These are phyloP conservation scores for Spilogale gracilis DNA, from an alignment of 2,113 vertebrate species.

Conservation along the genomic window DNA sequence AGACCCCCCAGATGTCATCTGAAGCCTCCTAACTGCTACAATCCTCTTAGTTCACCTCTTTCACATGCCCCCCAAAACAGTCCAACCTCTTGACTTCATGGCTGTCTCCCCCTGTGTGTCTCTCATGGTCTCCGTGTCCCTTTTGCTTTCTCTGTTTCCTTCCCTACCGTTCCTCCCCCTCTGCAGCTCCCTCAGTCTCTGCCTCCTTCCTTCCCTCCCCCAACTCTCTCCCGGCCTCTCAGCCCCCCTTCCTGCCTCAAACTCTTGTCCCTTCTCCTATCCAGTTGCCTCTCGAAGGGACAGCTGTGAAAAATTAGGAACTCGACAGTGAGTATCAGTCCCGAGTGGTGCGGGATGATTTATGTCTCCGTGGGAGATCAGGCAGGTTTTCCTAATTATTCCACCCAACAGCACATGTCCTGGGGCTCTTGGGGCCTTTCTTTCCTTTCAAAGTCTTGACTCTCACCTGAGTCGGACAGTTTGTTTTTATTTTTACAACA, in stretches of 20 bases:
- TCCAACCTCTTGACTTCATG: rapidly evolving
- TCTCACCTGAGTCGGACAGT: constrained; percentile 70
- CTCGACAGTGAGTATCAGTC: constrained; percentile 67
- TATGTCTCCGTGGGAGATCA: constrained; percentile 72
- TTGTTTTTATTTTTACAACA: constrained; percentile 45
- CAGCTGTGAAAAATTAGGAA: constrained; percentile 87
- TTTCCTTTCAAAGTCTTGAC: constrained; percentile 47
- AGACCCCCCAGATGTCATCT: neutral
- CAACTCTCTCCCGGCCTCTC: neutral
- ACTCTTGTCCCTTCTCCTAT: constrained; percentile 41
- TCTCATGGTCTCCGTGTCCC: neutral
- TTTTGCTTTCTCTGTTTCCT: neutral
- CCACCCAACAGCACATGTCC: constrained; percentile 66
- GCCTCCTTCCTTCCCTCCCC: neutral
- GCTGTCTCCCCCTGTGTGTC: neutral
- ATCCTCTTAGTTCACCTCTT: neutral
- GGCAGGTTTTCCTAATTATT: constrained; percentile 83
- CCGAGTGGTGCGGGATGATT: constrained; percentile 68
- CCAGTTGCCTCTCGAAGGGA: constrained; percentile 79
- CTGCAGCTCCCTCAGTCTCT: no score
- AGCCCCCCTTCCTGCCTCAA: neutral
- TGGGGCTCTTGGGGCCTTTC: constrained; percentile 43
- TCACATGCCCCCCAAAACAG: neutral
- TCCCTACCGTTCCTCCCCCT: neutral
- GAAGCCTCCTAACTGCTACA: neutral